Base-by-base conservation (phyloP, 2,113 vertebrate genomes). In the Xiphorhynchus elegans region DNA sequence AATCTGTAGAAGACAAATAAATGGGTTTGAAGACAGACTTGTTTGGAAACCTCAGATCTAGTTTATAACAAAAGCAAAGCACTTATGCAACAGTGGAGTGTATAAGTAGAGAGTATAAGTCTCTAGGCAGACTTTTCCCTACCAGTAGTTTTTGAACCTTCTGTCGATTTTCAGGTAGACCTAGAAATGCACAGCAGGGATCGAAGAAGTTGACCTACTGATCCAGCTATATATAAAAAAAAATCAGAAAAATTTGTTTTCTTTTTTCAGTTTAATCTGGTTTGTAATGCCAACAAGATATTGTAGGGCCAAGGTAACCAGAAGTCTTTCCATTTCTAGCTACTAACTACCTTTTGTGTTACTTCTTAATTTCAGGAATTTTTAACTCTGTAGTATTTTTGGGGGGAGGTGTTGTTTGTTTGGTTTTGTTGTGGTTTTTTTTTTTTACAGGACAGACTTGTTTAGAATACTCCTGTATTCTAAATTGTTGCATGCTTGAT, bases 1-100 rank as follows among this genome's bases (percentile, higher is more conserved):
- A 44, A 66, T 86, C 97, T 98, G 76, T 25, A 69, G 78, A 95
- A 35, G 59, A 73, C 62, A 97, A 94, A 93, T 26, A 92, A 87
- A 89, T 17, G 21, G 16, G 42, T 47, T 46, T 90, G 35, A 95
- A 91, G 26, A 33, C 15, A 85, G 62, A 39, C 14, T 64, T 53
- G 11, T 39, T 90, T 62, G 23, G 63, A 86, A 86, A 81, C 2
- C 14, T 70, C 59, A 33, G 10, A 18, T 35, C 3, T n/a, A 24
- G 6, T 8, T 62, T 81, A 75, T 63, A 47, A 50, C 23, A 39
- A 25, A 42, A 86, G 19, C 29, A 55, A 84, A 91, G 46, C 14
- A 19, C 17, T 28, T 47, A 40, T n/a, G 12, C 16, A 83, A 29
- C 6, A 28, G 62, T 15, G 24, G 5, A 3, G 17, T 0, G 1